Conservation (phyloP, 2,113 vertebrate species). For the Tupaia tana region DNA sequence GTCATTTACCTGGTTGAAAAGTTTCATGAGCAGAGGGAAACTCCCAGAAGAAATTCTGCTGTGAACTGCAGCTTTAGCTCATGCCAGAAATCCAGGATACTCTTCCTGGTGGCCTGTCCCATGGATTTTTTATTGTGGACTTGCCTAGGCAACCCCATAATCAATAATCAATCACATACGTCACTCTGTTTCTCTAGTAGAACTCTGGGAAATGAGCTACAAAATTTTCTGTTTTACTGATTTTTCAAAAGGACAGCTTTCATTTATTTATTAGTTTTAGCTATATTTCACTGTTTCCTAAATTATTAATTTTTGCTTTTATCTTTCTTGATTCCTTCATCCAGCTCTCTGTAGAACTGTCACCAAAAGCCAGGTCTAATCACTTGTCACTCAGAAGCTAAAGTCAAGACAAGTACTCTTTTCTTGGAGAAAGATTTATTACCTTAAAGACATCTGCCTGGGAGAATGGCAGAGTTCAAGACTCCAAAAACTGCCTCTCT, state of each 20-base stretch:
- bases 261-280: neutral
- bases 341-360: neutral
- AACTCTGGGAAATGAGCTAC: neutral
- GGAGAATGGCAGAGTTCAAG: no score
- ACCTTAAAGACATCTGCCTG: no score
- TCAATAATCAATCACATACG: neutral
- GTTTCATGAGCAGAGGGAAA: neutral
- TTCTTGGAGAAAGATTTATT: no score
- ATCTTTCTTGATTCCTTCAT: conserved; percentile 45
- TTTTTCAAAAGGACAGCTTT: conserved; percentile 41
- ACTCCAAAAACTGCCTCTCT: no score
- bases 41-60: neutral
- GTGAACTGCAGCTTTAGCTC: neutral
- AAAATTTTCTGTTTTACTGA: conserved; percentile 1
- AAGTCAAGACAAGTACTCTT: no score
- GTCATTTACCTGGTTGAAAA: neutral
- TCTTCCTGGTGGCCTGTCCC: neutral
- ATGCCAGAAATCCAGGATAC: neutral
- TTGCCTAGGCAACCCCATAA: neutral
- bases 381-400: no score
- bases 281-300: conserved; percentile 35
- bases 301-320: conserved; percentile 52
- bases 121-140: neutral
- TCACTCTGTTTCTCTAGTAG: neutral
- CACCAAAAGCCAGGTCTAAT: no score